These are phyloP conservation scores for Dryobotodes eremita DNA, from an alignment of 2,888 invertebrate genomes.

Conservation along the genomic window DNA sequence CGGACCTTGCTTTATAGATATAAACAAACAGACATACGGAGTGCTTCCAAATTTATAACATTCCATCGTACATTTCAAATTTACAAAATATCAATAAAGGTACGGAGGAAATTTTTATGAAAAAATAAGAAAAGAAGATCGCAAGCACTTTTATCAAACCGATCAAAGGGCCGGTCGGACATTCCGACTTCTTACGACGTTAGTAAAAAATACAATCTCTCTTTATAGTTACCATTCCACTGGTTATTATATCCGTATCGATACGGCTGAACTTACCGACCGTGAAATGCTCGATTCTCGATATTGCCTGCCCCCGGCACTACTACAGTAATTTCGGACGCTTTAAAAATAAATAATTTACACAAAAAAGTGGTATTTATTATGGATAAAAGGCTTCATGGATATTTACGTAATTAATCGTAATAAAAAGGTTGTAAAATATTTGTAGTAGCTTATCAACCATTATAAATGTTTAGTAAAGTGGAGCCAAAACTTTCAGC, in stretches of 20 bases:
- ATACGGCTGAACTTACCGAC: conserved; percentile 88
- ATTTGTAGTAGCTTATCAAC: conserved; percentile 40
- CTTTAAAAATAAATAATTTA: conserved; percentile 73
- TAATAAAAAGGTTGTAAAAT: conserved; percentile 45
- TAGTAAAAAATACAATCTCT: conserved; percentile 91
- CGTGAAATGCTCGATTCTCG: conserved; percentile 88
- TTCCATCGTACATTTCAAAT: conserved; percentile 74
- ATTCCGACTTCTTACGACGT: conserved; percentile 90
- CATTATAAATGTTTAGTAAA: neutral
- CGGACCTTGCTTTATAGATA: conserved; percentile 37
- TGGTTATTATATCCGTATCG: conserved; percentile 90
- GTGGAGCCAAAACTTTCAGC: conserved; percentile 15
- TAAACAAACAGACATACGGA: conserved; percentile 38
- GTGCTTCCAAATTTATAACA: conserved; percentile 65
- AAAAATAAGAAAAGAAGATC: conserved; percentile 83
- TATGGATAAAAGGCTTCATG: conserved; percentile 56
- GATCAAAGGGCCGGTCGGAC: conserved; percentile 90
- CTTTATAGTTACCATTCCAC: conserved; percentile 91
- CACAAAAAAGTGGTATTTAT: conserved; percentile 60
- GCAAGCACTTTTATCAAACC: conserved; percentile 89
- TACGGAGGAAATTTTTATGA: conserved; percentile 80
- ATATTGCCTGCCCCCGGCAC: conserved; percentile 83
- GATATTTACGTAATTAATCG: conserved; percentile 54
- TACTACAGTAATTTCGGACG: conserved; percentile 78
- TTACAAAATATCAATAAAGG: conserved; percentile 84